These are phyloP conservation scores for Drosophila austrosaltans DNA, from an alignment of 2,888 invertebrate genomes.

Conservation along the genomic window DNA sequence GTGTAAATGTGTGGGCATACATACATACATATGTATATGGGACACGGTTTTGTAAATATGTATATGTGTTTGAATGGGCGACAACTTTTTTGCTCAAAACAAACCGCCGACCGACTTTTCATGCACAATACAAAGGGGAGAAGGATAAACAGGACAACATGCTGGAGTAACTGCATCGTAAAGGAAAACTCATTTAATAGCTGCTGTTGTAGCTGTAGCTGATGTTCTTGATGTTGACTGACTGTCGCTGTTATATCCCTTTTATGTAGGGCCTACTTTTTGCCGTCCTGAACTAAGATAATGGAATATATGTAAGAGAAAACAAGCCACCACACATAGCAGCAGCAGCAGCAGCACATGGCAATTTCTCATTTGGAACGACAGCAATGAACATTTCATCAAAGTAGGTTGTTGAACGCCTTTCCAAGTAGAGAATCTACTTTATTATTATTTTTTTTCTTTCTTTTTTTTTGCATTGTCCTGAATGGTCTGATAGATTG, in stretches of 20 bases:
- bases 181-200: slow-evolving; percentile 70
- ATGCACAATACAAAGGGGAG: slow-evolving; percentile 59
- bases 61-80: slow-evolving; percentile 42
- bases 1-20: slow-evolving; percentile 9
- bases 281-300: slow-evolving; percentile 38
- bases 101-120: slow-evolving; percentile 72
- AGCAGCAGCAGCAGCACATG: slow-evolving; percentile 39
- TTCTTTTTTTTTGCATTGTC: slow-evolving; percentile 31
- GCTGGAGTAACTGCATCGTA: slow-evolving; percentile 37
- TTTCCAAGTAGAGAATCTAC: slow-evolving; percentile 35
- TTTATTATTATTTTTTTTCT: slow-evolving; percentile 14
- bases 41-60: slow-evolving; percentile 50
- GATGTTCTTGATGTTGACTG: slow-evolving; percentile 52
- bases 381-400: slow-evolving; percentile 61
- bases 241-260: slow-evolving; percentile 67
- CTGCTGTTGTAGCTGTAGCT: slow-evolving; percentile 17
- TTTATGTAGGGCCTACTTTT: slow-evolving; percentile 59
- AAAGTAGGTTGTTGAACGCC: slow-evolving; percentile 67
- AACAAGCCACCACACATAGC: slow-evolving; percentile 37
- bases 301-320: slow-evolving; percentile 58
- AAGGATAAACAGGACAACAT: slow-evolving; percentile 27
- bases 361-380: slow-evolving; percentile 69
- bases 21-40: slow-evolving; percentile 25
- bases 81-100: slow-evolving; percentile 66
- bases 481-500: background rate